Percentiles rank a stretch among this genome's conserved stretches.
Conservation (phyloP, 2,113 vertebrate genomes). For the Phrynocephalus versicolor region DNA sequence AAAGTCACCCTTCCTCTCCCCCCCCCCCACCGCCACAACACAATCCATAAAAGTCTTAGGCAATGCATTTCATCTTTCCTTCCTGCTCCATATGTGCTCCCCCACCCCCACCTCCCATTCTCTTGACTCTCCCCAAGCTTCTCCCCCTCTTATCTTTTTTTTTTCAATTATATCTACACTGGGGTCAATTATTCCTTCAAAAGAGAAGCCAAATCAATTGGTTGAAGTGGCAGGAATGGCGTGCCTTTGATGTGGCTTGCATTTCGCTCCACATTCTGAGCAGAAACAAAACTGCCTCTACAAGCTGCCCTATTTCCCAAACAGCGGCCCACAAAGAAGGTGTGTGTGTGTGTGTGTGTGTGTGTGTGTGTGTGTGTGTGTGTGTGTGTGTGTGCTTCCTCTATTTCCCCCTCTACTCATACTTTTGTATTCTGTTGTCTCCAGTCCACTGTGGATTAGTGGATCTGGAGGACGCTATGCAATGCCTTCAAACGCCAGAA, state of each 20-base stretch:
- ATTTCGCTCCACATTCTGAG: slow-evolving; percentile 20
- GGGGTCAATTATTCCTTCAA: slow-evolving; percentile 62
- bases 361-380: too few relatives aligned
- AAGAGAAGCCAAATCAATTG: slow-evolving; percentile 62
- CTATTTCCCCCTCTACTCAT: too few relatives aligned
- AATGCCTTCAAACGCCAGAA: slow-evolving; percentile 2
- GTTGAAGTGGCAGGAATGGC: slow-evolving; percentile 53
- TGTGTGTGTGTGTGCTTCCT: too few relatives aligned
- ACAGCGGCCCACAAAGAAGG: slow-evolving; percentile 1
- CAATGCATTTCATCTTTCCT: slow-evolving; percentile 12
- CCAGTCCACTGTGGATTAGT: slow-evolving; percentile 8
- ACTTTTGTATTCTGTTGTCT: too few relatives aligned
- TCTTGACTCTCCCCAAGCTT: slow-evolving; percentile 30
- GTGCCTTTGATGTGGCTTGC: slow-evolving; percentile 54
- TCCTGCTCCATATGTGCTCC: neutral
- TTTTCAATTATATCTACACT: slow-evolving; percentile 54
- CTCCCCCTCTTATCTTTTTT: slow-evolving; percentile 42
- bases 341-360: too few relatives aligned
- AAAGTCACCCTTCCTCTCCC: neutral
- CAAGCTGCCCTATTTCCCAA: neutral
- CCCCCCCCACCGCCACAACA: too few relatives aligned
- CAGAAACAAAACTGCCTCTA: slow-evolving; percentile 17
- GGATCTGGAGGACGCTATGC: neutral
- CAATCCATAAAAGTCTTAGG: neutral
- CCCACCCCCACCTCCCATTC: neutral